These are phyloP conservation scores for Rhincodon typus DNA, from an alignment of 2,797 vertebrate species.

Conservation along the genomic window DNA sequence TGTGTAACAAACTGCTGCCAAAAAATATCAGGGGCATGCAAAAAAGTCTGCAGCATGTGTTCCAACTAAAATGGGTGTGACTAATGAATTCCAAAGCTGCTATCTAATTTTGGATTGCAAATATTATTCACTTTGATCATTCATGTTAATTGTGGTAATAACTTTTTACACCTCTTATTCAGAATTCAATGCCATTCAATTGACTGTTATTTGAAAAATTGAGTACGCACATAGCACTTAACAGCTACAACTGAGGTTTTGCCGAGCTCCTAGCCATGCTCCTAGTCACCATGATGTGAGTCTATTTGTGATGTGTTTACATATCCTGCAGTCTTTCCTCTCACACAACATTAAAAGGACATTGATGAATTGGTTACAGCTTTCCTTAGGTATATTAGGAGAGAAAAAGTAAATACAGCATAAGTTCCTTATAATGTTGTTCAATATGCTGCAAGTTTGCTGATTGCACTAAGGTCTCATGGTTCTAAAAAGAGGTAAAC, in stretches of 20 bases:
- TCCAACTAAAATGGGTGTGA: neutral
- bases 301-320: neutral
- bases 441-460: no score
- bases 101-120: neutral
- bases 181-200: neutral
- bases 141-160: neutral
- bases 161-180: neutral
- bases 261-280: neutral
- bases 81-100: neutral
- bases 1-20: neutral
- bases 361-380: neutral
- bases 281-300: neutral
- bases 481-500: no score
- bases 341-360: neutral
- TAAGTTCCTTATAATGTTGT: no score
- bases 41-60: neutral
- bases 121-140: neutral
- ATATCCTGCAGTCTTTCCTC: neutral
- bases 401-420: neutral
- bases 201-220: neutral
- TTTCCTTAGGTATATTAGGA: neutral
- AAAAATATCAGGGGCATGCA: neutral
- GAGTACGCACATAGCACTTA: neutral
- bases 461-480: no score
- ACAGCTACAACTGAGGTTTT: neutral